These are phyloP conservation scores for Cochlearius cochlearius DNA, from an alignment of 2,113 vertebrate genomes.

Conservation along the genomic window DNA sequence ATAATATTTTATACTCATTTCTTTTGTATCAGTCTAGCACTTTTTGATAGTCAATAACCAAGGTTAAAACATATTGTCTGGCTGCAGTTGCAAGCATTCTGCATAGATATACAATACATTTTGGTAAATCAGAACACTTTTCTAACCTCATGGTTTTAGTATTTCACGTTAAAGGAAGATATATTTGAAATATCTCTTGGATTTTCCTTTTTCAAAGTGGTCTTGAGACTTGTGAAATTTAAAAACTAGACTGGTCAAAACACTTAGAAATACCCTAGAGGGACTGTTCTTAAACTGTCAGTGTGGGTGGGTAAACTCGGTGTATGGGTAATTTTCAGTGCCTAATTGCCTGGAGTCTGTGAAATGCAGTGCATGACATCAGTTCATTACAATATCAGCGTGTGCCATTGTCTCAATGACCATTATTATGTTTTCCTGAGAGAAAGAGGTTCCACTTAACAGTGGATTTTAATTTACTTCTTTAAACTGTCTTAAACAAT, in stretches of 20 bases:
- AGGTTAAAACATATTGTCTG: neutral
- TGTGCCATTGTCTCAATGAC: neutral
- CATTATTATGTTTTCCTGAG: neutral
- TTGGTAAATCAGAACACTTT: neutral
- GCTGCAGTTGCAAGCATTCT: neutral
- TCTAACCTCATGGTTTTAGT: neutral
- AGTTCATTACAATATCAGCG: neutral
- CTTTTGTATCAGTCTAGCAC: neutral
- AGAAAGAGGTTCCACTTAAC: neutral
- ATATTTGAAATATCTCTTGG: neutral
- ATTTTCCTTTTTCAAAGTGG: neutral
- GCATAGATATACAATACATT: neutral
- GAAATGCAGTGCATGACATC: neutral
- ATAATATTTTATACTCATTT: neutral
- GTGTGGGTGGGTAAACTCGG: neutral
- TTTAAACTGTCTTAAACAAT: neutral
- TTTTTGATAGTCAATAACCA: neutral
- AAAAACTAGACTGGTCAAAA: neutral
- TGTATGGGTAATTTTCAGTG: neutral
- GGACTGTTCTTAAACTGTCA: neutral
- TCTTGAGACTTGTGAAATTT: neutral
- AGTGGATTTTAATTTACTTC: neutral
- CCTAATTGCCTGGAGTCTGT: neutral
- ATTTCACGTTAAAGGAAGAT: neutral
- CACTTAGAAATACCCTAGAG: neutral